Percentiles rank a stretch among this genome's conserved stretches.
These are phyloP conservation scores for Narcine bancroftii DNA, from an alignment of 2,113 vertebrate genomes.

Conservation along the genomic window DNA sequence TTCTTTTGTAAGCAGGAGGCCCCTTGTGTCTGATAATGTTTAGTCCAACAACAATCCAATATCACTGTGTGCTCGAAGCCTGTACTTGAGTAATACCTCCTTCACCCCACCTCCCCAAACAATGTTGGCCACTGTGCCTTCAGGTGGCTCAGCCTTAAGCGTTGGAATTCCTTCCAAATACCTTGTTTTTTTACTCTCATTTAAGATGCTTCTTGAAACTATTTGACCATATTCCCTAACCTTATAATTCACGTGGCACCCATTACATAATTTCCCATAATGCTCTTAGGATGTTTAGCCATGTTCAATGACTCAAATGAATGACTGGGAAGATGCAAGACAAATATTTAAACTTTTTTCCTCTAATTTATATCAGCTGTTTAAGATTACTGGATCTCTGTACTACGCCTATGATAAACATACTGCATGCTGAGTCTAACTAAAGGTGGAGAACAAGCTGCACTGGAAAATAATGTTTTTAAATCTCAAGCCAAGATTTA, in stretches of 20 bases:
- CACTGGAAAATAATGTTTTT: conserved; percentile 17
- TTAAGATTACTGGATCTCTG: too few relatives aligned
- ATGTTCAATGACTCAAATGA: neutral
- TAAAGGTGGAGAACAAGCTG: neutral
- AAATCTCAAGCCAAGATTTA: neutral
- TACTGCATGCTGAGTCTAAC: neutral
- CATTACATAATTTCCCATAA: neutral
- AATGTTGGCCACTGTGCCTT: neutral
- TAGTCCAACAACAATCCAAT: neutral
- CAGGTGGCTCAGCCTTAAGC: neutral
- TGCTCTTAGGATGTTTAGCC: neutral
- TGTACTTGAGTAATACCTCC: too few relatives aligned
- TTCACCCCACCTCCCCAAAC: too few relatives aligned
- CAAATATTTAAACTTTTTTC: neutral
- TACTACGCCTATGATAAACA: too few relatives aligned
- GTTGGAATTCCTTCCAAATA: neutral
- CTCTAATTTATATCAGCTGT: neutral
- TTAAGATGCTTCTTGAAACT: neutral
- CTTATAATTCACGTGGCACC: neutral
- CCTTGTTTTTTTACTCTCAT: neutral
- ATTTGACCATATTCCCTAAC: neutral
- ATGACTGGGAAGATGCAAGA: neutral
- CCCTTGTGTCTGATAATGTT: too few relatives aligned
- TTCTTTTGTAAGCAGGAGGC: too few relatives aligned
- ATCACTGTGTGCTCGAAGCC: neutral